Conservation (phyloP, 1,140 invertebrate species). For the Aleiodes sp. region DNA sequence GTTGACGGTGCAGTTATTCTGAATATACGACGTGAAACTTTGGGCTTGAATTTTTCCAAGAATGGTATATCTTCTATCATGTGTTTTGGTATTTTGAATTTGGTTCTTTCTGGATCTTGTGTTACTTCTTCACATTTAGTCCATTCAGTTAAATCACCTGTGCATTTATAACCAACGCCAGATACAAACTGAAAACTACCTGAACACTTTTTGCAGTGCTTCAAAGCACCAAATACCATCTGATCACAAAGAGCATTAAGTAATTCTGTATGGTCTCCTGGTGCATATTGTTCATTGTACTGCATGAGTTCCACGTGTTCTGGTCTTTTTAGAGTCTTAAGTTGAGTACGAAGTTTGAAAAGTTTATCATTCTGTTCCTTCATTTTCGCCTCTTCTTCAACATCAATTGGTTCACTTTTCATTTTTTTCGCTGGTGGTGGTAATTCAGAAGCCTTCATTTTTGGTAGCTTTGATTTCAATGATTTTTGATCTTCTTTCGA, state of each 20-base stretch:
- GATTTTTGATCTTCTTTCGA: constrained; percentile 78
- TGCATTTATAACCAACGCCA: constrained; percentile 80
- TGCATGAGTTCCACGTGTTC: constrained; percentile 75
- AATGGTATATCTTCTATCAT: constrained; percentile 71
- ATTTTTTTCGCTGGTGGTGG: constrained; percentile 72
- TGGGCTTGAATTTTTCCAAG: constrained; percentile 77
- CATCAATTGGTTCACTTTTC: constrained; percentile 72
- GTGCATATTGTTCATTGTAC: constrained; percentile 77
- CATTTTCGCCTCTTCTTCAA: constrained; percentile 68
- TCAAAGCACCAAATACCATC: constrained; percentile 87
- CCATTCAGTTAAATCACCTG: constrained; percentile 89
- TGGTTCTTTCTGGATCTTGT: constrained; percentile 77
- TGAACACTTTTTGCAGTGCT: constrained; percentile 83
- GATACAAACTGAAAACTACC: constrained; percentile 79
- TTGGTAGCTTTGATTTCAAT: constrained; percentile 76
- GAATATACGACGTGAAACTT: constrained; percentile 72
- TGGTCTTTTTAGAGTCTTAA: constrained; percentile 60
- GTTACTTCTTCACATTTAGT: constrained; percentile 83
- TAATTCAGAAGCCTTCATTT: constrained; percentile 70
- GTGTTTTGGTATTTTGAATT: constrained; percentile 78
- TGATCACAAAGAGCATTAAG: constrained; percentile 83
- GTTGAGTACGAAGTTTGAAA: constrained; percentile 74
- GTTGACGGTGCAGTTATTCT: constrained; percentile 67
- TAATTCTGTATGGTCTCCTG: constrained; percentile 75
- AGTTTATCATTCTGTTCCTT: constrained; percentile 84